Evolutionary conservation across 2,797 vertebrate genomes (phyloP), one percentile per base, ranked within the genome.

Genomic region (Sparus aurata): DNA sequence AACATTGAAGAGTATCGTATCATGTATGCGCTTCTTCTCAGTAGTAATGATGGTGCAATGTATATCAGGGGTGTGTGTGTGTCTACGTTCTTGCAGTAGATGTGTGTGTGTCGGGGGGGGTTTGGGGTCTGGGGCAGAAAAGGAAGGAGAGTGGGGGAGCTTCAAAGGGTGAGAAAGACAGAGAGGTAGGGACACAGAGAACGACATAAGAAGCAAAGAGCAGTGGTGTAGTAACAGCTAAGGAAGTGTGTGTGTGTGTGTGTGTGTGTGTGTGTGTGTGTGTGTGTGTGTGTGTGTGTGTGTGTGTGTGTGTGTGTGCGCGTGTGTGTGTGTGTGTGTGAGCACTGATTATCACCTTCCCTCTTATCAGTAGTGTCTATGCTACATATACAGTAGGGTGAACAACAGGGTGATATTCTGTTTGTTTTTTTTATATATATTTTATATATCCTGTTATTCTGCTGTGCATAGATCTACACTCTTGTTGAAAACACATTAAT

Each of bases 231-330:
- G 4, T 7, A 46, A 46, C 25, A 67, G 58, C 65, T 52, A 46
- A 76, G 55, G 54, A 84, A 70, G 62, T 70, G 30, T 30, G 45
- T 68, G 22, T 68, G 22, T 59, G 16, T 22, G 61, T 63, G 43
- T 58, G 38, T 55, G 43, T 22, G 49, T 60, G 67, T 25, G 58
- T 59, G n/a, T 25, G 25, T 25, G 25, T 25, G 25, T 25, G 25
- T 25, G 25, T 72, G 41, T 34, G 53, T 25, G 25, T 25, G 25
- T 25, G 25, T 25, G 25, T 25, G 25, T 25, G 62, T 70, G 23
- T 30, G 45, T 68, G 20, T 69, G 20, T 72, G 41, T 34, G 53
- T 69, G 20, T 59, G 12, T 22, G 61, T 64, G 43, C n/a, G n/a
- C n/a, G 20, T 69, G 20, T 72, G 41, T 34, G 53, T 69, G 20